Percentiles rank a stretch among this genome's conserved stretches.
Evolutionary conservation across 2,888 invertebrate genomes (phyloP).

Genomic region (Cryptophagus acutangulus): DNA sequence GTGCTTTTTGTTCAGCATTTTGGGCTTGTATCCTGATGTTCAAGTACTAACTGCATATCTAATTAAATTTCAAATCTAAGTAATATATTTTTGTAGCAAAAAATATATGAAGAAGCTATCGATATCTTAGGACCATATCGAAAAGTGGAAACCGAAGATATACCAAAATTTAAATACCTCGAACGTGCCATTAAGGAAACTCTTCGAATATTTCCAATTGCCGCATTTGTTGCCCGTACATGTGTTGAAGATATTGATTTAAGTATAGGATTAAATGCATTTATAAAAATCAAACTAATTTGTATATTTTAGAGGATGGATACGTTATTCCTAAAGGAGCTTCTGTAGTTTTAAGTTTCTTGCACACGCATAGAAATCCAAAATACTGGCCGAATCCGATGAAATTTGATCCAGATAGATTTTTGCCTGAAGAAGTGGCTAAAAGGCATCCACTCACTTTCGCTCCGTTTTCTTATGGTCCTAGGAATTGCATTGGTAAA

Average conservation of each 20-base stretch:
- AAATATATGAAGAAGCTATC: constrained; percentile 47
- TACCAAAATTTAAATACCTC: constrained; percentile 53
- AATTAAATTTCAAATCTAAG: too few relatives aligned
- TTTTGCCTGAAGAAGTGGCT: constrained; percentile 1
- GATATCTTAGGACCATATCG: constrained; percentile 49
- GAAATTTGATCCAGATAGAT: constrained; percentile 6
- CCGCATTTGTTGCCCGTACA: constrained; percentile 50
- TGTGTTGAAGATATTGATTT: constrained; percentile 50
- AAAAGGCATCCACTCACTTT: background rate
- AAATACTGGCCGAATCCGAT: constrained; percentile 1
- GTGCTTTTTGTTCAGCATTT: constrained; percentile 31
- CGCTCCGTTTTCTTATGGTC: constrained; percentile 5
- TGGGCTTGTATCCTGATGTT: constrained; percentile 32
- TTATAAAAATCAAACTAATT: too few relatives aligned
- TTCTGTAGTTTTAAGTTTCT: background rate
- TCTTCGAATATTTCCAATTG: constrained; percentile 54
- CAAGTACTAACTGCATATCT: too few relatives aligned
- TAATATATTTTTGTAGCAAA: constrained; percentile 38
- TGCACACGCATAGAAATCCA: background rate
- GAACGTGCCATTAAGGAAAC: constrained; percentile 58
- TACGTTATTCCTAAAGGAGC: background rate
- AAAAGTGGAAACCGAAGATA: constrained; percentile 49
- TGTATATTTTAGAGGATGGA: constrained; percentile 2
- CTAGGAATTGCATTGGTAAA: constrained; percentile 7
- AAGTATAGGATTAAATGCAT: constrained; percentile 42